Base-by-base conservation (phyloP, 2,888 invertebrate genomes). In the Ectropis crepuscularia region DNA sequence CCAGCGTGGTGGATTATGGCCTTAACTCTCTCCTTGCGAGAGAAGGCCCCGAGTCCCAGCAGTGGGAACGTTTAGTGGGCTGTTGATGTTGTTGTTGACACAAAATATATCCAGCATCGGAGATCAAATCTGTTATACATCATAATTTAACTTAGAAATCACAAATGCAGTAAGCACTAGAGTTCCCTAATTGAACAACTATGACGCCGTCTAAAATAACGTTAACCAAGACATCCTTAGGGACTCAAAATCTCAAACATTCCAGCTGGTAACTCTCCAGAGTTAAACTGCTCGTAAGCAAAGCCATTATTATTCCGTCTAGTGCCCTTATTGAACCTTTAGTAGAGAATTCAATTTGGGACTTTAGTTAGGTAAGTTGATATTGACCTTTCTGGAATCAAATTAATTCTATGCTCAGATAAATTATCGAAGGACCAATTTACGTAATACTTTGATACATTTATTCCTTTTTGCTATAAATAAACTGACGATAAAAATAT, bases 291-390 rank as follows among this genome's bases (percentile, higher is more conserved):
- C 50, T 54, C 54, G 50, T 42, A 42, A 46, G 50, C 47, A 59
- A 63, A 58, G 38, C 16, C 55, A 59, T 63, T 58, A 63, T 63
- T 55, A 63, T 54, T 59, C 58, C 39, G 55, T 55, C 59, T 58
- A 59, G 59, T 42, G 45, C 51, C 63, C 42, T 37, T 58, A 63
- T 51, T 59, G 59, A 59, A 59, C 59, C 51, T 50, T 50, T 41
- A 59, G 58, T 45, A 43, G 50, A 46, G 47, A 59, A 59, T 63
- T 60, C 47, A 63, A 63, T 63, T 63, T 63, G 46, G 51, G 54
- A 59, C 50, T 63, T 63, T 43, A 12, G n/a, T 41, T 28, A 42
- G 57, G 53, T 11, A 11, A 57, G 38, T 51, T 49, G 49, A 49
- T 45, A 54, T 63, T 39, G 54, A 50, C 63, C 59, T 59, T 51